phyloP scores from a whole-genome alignment of 2,888 invertebrate species.

The Galeruca laticollis region DNA sequence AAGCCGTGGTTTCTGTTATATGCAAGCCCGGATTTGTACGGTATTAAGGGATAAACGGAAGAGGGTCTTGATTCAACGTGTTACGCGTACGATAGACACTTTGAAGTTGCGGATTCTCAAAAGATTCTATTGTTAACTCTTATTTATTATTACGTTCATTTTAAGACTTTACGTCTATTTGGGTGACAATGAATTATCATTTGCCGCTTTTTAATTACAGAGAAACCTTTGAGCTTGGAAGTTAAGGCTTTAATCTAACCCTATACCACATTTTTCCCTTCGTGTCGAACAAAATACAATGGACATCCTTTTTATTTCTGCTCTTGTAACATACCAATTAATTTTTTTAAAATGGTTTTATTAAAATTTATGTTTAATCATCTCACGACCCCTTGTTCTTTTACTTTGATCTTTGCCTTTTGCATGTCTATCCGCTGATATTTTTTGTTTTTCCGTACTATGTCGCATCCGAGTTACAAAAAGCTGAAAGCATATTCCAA shows the following conservation, averaged over 20 bases:
- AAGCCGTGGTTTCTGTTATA: slow-evolving; percentile 64
- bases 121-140: slow-evolving; percentile 66
- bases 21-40: slow-evolving; percentile 64
- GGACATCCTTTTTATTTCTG: slow-evolving; percentile 33
- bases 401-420: slow-evolving; percentile 36
- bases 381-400: slow-evolving; percentile 28
- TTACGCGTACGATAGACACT: slow-evolving; percentile 58
- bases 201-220: slow-evolving; percentile 66
- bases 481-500: neutral
- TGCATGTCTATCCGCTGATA: slow-evolving; percentile 23
- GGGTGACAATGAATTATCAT: slow-evolving; percentile 65
- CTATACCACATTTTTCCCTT: slow-evolving; percentile 46
- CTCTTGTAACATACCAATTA: slow-evolving; percentile 38
- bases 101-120: slow-evolving; percentile 66
- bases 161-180: slow-evolving; percentile 61
- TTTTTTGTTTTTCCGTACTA: slow-evolving; percentile 25
- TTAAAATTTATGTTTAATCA: slow-evolving; percentile 39
- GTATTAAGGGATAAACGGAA: slow-evolving; percentile 65
- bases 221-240: slow-evolving; percentile 63
- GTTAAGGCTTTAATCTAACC: slow-evolving; percentile 54
- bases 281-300: slow-evolving; percentile 38
- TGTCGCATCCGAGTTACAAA: slow-evolving; percentile 9
- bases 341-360: slow-evolving; percentile 39
- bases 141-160: slow-evolving; percentile 68
- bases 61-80: slow-evolving; percentile 62